Base-by-base conservation (phyloP, 2,113 vertebrate genomes). In the Apaloderma vittatum region DNA sequence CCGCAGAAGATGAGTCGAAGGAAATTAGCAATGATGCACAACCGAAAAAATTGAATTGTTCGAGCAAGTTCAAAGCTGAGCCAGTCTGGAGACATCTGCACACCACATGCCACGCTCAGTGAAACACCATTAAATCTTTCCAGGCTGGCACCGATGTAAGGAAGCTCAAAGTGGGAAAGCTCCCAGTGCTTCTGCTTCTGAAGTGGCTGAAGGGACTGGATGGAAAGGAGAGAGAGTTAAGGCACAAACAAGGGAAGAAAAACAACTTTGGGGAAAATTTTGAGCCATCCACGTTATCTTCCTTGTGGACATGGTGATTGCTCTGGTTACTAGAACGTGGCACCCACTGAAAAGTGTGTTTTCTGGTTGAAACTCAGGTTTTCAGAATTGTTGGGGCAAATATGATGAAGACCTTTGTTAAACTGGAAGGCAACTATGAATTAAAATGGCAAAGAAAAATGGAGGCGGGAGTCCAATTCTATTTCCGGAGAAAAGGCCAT, bases 61-160 rank as follows among this genome's bases (percentile, higher is more conserved):
- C 0, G 1, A 91, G 88, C 58, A 46, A 97, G 93, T 95, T 96
- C 95, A 96, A 96, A 97, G 94, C 93, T 51, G 84, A 97, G 66
- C 77, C 84, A 83, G 74, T 24, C 58, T 91, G 66, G 90, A 90
- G 96, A 94, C 96, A 97, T 97, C 94, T 97, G 97, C 93, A 76
- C 76, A 29, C 80, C 97, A 96, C 91, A 93, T 96, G 96, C 94
- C 93, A 94, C 87, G 48, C 93, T 82, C 70, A 51, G 76, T 14
- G 72, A 61, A 92, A 48, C 29, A 40, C 37, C 32, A 51, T 72
- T 62, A 96, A 91, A 92, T 92, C 86, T 68, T 76, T 30, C 70
- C 83, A 95, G 94, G 46, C 75, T 95, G 95, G 95, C 92, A 97
- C 55, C 0, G 0, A 40, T 17, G 59, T 40, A 37, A 93, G 52